Conservation (phyloP, 2,888 invertebrate genomes). For the Ennomos quercinarius region DNA sequence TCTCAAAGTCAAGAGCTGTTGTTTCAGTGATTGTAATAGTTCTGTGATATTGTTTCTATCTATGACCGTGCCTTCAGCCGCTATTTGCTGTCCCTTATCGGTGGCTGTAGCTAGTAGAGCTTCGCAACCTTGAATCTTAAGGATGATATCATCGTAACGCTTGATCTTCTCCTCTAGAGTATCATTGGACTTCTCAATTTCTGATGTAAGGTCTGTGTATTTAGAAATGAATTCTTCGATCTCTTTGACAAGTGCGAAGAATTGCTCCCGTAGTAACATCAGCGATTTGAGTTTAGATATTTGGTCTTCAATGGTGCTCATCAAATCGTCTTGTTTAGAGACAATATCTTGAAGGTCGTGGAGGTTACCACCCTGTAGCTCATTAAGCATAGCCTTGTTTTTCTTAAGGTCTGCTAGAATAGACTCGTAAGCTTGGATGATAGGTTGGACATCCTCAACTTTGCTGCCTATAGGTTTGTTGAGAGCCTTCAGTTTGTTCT, state of each 20-base stretch:
- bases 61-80: constrained; percentile 94
- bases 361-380: constrained; percentile 90
- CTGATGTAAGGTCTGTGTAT: constrained; percentile 93
- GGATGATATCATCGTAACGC: constrained; percentile 93
- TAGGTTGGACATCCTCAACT: constrained; percentile 95
- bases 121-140: constrained; percentile 95
- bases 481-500: constrained; percentile 92
- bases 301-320: constrained; percentile 94
- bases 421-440: constrained; percentile 91
- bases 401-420: constrained; percentile 91
- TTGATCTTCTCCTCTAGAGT: constrained; percentile 94
- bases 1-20: constrained; percentile 91
- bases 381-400: constrained; percentile 91
- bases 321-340: constrained; percentile 93
- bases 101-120: constrained; percentile 93
- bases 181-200: constrained; percentile 93
- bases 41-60: constrained; percentile 95
- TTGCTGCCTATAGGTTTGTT: constrained; percentile 95
- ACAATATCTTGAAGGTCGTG: constrained; percentile 92
- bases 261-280: constrained; percentile 93
- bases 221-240: constrained; percentile 95
- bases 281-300: constrained; percentile 92
- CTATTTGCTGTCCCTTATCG: constrained; percentile 97
- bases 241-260: constrained; percentile 93
- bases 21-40: constrained; percentile 94